phyloP scores from a whole-genome alignment of 2,888 invertebrate species.

The Troilus luridus region DNA sequence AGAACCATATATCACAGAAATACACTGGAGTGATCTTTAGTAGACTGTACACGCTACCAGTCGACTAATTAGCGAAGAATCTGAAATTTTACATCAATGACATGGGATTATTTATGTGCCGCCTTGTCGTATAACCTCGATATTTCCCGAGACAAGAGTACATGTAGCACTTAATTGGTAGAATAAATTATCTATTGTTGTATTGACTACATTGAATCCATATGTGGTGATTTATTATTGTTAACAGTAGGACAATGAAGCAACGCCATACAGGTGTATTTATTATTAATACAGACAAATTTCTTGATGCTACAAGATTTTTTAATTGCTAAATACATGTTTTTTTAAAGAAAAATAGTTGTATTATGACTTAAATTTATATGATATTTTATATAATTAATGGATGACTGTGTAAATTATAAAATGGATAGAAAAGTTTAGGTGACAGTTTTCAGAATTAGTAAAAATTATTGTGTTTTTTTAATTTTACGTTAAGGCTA shows the following conservation, averaged over 20 bases:
- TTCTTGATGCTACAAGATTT: no score
- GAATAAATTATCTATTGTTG: conserved; percentile 29
- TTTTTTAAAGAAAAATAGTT: no score
- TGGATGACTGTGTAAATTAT: no score
- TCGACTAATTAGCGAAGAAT: conserved; percentile 1
- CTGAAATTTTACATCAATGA: conserved; percentile 26
- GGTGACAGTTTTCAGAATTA: no score
- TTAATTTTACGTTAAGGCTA: no score
- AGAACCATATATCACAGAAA: background rate
- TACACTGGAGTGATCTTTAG: background rate
- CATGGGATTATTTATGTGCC: background rate
- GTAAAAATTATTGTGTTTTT: no score
- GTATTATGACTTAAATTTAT: no score
- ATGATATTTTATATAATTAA: no score
- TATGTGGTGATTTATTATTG: background rate
- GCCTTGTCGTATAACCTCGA: background rate
- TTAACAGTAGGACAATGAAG: background rate
- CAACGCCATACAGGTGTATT: background rate
- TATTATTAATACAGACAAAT: no score
- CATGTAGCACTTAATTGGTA: conserved; percentile 23
- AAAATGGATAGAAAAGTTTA: no score
- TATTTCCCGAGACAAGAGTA: background rate
- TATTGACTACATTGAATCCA: background rate
- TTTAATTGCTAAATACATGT: no score
- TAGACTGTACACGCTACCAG: background rate